phyloP scores from a whole-genome alignment of 2,888 invertebrate genomes.

The Terebella lapidaria region DNA sequence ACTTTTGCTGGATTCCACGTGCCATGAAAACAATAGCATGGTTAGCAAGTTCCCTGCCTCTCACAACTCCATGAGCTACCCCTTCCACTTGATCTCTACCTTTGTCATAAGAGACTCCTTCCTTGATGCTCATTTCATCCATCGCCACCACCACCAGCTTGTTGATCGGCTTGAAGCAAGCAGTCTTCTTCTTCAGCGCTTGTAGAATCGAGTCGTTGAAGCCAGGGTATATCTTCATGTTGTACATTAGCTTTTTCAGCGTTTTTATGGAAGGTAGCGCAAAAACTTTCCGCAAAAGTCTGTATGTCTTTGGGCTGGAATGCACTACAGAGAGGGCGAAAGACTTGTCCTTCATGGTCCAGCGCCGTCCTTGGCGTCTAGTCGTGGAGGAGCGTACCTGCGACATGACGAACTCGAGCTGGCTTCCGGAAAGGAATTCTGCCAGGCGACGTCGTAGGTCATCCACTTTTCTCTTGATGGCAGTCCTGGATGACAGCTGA shows the following conservation, averaged over 20 bases:
- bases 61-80: not conserved
- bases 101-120: not conserved
- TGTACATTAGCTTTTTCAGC: too few species aligned
- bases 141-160: too few species aligned
- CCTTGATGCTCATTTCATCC: too few species aligned
- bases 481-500: too few species aligned
- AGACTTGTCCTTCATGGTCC: not conserved
- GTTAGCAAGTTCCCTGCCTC: not conserved
- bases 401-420: not conserved
- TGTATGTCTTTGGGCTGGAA: not conserved
- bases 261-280: conserved; percentile 3
- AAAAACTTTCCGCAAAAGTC: not conserved
- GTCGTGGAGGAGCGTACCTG: not conserved
- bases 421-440: not conserved
- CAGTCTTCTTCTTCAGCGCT: too few species aligned
- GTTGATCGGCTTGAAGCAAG: too few species aligned
- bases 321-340: conserved; percentile 1
- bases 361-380: conserved; percentile 1
- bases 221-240: too few species aligned
- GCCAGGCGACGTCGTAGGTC: not conserved
- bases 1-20: not conserved
- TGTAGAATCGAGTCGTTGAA: too few species aligned
- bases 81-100: not conserved
- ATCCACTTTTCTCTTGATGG: too few species aligned
- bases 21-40: conserved; percentile 10